Percentiles rank a stretch among this genome's conserved stretches.
These are phyloP conservation scores for Gallinago undulata DNA, from an alignment of 2,113 vertebrate genomes.

Conservation along the genomic window DNA sequence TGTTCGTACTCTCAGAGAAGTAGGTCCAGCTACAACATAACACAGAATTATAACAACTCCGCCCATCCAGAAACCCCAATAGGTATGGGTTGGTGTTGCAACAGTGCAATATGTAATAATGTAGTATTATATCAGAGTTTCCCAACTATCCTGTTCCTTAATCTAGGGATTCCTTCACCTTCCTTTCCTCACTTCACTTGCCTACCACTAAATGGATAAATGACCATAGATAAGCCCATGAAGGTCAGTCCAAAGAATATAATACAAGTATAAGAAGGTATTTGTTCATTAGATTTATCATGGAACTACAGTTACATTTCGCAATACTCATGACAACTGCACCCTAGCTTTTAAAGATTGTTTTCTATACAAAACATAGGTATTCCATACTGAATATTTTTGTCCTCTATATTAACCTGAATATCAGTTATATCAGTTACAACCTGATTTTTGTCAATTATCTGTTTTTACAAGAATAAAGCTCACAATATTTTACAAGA, in stretches of 20 bases:
- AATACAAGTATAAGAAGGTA: neutral
- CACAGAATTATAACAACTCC: neutral
- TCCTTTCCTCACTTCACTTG: neutral
- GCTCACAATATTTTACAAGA: neutral
- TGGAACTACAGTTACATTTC: neutral
- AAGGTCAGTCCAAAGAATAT: neutral
- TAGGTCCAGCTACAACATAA: neutral
- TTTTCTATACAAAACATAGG: neutral
- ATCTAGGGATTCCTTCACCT: neutral
- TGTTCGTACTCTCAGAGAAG: neutral
- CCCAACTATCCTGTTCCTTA: neutral
- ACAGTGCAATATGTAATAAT: neutral
- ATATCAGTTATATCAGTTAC: neutral
- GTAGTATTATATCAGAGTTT: neutral
- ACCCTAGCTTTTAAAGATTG: neutral
- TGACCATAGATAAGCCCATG: neutral
- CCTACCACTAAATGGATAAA: neutral
- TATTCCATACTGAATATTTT: neutral
- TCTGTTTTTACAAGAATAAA: neutral
- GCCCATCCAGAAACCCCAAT: neutral
- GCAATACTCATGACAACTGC: neutral
- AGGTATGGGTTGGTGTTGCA: neutral
- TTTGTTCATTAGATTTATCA: neutral
- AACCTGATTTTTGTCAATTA: neutral
- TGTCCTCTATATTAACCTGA: neutral